A percentile compares a stretch with the other conserved stretches of the same genome.
Evolutionary conservation across 1,140 invertebrate genomes (phyloP).

Genomic region (Bombus balteatus): DNA sequence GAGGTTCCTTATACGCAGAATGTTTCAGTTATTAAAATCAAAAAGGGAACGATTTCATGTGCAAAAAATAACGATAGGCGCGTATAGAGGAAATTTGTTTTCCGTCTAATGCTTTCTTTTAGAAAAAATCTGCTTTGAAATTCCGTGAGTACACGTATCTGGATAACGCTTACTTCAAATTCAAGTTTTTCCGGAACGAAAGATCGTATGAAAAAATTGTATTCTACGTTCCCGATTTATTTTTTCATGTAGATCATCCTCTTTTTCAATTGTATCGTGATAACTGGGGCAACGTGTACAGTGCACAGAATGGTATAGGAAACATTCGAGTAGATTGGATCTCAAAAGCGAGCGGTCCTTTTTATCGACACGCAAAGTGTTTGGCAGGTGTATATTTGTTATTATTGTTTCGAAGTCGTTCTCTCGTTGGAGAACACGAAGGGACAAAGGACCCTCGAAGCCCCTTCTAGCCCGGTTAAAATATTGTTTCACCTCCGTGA

Average conservation of each 20-base stretch:
- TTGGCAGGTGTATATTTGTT: conserved; percentile 11
- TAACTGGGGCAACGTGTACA: background rate
- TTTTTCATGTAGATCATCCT: background rate
- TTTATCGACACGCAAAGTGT: conserved; percentile 14
- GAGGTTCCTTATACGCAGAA: background rate
- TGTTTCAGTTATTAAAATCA: background rate
- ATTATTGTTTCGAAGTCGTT: conserved; percentile 15
- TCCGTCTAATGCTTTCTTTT: too few relatives aligned
- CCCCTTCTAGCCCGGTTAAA: conserved; percentile 37
- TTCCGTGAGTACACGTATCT: too few relatives aligned
- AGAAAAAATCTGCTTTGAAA: too few relatives aligned
- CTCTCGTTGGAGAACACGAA: background rate
- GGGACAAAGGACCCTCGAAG: background rate
- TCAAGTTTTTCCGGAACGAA: too few relatives aligned
- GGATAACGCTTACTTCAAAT: too few relatives aligned
- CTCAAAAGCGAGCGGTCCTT: background rate
- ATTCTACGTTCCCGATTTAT: background rate
- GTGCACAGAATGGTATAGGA: background rate
- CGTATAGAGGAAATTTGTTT: too few relatives aligned
- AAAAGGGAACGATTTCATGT: background rate
- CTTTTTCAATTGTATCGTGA: background rate
- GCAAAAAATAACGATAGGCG: too few relatives aligned
- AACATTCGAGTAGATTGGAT: background rate
- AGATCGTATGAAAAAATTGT: too few relatives aligned
- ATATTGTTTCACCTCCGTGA: conserved; percentile 50